Evolutionary conservation across 1,140 invertebrate genomes (phyloP), one percentile per base, ranked within the genome.

Genomic region (Orchestia grillus): DNA sequence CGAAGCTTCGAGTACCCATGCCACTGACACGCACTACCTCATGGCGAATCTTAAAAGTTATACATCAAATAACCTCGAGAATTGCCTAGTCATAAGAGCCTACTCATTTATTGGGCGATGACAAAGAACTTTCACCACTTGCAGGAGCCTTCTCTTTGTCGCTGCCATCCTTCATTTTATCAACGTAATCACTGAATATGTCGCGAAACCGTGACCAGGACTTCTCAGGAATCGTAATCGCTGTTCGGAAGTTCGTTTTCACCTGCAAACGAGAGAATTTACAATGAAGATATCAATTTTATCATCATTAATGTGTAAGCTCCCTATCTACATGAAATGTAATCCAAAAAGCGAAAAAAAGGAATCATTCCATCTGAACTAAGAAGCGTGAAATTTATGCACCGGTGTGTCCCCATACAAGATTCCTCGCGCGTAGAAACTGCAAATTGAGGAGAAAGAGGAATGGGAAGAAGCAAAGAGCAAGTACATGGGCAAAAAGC

Each of bases 161-260:
- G 47, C 96, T 96, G 96, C 96, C 96, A 45, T 98, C 98, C 97
- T 98, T 98, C 98, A 99, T 99, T 98, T 99, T 99, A 97, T 99
- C 99, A 97, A 99, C 99, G 97, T 99, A 99, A 97, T 99, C 99
- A 97, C 98, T 98, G 97, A 99, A 98, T 97, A 99, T 99, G 98
- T 99, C 99, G 97, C 99, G 98, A 98, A 99, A 99, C 97, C 99
- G 98, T 96, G 98, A 98, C 99, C 99, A 99, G 97, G 99, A 99
- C 97, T 99, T 99, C 97, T 99, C 99, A 97, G 99, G 99, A 97
- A 99, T 99, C 97, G 99, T 99, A 97, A 99, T 99, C 97, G 99
- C 99, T 97, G 99, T 99, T 98, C 99, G 98, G 98, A 99, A 99
- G 98, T 99, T 99, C 97, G 99, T 99, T 97, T 99, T 99, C 96